Evolutionary conservation across 2,797 vertebrate species (phyloP).

Genomic region (Aselliscus stoliczkanus): DNA sequence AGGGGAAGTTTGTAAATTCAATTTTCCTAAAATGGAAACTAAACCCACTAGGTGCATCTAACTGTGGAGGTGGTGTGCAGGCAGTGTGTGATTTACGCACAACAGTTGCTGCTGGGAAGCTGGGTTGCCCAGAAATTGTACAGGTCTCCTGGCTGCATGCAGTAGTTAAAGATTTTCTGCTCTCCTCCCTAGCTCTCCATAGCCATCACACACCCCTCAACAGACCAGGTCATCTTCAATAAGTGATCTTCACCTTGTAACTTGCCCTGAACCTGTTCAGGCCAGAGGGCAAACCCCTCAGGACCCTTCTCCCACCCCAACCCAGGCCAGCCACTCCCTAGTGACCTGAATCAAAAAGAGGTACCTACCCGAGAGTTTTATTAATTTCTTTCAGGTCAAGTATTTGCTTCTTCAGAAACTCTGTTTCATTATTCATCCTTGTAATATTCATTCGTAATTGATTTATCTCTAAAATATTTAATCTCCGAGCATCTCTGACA

Average conservation of each 20-base stretch:
- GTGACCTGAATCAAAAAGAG: not conserved
- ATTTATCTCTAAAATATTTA: conserved; percentile 74
- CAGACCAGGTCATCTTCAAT: not conserved
- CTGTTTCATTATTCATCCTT: conserved; percentile 29
- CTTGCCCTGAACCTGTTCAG: not conserved
- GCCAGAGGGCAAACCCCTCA: not conserved
- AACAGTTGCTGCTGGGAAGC: not conserved
- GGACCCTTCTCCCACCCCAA: not conserved
- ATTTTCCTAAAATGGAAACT: not conserved
- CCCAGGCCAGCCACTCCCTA: not conserved
- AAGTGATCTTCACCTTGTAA: not conserved
- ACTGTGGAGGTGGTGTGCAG: not conserved
- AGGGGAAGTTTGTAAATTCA: not conserved
- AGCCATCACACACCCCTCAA: not conserved
- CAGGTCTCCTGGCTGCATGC: not conserved
- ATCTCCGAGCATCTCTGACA: conserved; percentile 79
- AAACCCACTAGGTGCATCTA: not conserved
- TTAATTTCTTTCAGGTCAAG: conserved; percentile 72
- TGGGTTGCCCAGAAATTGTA: not conserved
- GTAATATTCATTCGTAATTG: conserved; percentile 76
- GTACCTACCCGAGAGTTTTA: conserved; percentile 67
- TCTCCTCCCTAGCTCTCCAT: not conserved
- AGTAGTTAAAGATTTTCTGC: not conserved
- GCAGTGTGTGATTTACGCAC: not conserved
- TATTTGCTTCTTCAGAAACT: conserved; percentile 68